Base-by-base conservation (phyloP, 2,113 vertebrate genomes). In the Xenopus tropicalis region DNA sequence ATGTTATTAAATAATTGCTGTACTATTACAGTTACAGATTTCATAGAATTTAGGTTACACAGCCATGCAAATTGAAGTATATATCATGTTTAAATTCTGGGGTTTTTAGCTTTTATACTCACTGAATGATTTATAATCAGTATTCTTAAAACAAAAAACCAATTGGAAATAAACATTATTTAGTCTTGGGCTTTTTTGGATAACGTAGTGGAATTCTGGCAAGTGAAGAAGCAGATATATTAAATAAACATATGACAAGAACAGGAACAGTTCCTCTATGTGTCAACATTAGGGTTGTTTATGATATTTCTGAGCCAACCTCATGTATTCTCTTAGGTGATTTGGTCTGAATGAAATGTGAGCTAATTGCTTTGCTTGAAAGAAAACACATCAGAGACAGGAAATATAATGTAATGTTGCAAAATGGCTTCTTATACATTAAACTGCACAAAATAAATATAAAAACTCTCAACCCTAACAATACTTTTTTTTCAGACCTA, bases 281-380 rank as follows among this genome's bases (percentile, higher is more conserved):
- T 37, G 59, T 71, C 70, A 63, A 52, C 46, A 63, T 66, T 65
- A 65, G 20, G 19, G 19, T 21, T 66, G 64, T 66, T 66, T 66
- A 66, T 21, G 48, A 23, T 37, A 52, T 71, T 21, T 21, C 24
- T 44, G 20, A n/a, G 44, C 16, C 61, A 22, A 22, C 13, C 21
- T 61, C 43, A 48, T 46, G 42, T 52, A 29, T 61, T 13, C 58
- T 71, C 17, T 61, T 37, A 57, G 24, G 22, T 51, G 23, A 62
- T 52, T 16, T 62, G 22, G 11, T 29, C 24, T 11, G 12, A 62
- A 61, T 29, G 58, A 71, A 71, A 61, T 70, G 56, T 57, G 42
- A 70, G 44, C 29, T 61, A 48, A 71, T 71, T 62, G n/a, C 22
- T 71, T 19, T 11, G 19, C 8, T 71, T 25, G 17, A 14, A 10